phyloP scores from a whole-genome alignment of 2,888 invertebrate genomes.

The Megamerina dolium region DNA sequence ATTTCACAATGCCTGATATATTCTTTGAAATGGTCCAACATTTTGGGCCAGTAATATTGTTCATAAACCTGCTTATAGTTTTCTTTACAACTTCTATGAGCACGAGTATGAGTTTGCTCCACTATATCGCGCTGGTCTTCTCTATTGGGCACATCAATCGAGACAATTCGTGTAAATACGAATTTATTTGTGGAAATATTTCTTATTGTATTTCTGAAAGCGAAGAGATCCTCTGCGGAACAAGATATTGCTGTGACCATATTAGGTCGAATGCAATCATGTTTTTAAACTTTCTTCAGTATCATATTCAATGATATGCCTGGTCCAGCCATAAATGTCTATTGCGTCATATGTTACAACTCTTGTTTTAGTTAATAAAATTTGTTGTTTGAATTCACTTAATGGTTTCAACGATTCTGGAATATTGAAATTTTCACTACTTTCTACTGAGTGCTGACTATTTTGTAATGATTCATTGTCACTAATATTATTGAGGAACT shows the following conservation, averaged over 20 bases:
- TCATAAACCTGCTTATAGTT: constrained; percentile 6
- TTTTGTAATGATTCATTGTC: not conserved
- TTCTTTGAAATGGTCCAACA: constrained; percentile 12
- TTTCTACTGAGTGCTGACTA: constrained; percentile 2
- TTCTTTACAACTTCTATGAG: constrained; percentile 12
- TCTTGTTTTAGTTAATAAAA: not conserved
- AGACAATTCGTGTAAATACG: not conserved
- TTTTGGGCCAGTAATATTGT: constrained; percentile 5
- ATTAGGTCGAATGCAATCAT: not conserved
- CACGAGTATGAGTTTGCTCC: constrained; percentile 4
- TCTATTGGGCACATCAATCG: constrained; percentile 1
- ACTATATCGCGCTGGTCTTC: constrained; percentile 11
- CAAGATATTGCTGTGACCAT: constrained; percentile 1
- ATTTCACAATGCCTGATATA: constrained; percentile 12
- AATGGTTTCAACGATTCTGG: constrained; percentile 5
- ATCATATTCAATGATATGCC: constrained; percentile 6
- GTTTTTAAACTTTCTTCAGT: constrained; percentile 7
- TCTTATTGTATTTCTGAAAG: not conserved
- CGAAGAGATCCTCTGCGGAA: not conserved
- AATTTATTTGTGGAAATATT: not conserved
- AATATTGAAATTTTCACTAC: constrained; percentile 5
- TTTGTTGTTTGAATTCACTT: constrained; percentile 7
- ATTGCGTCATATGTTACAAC: constrained; percentile 1
- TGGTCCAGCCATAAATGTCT: constrained; percentile 1
- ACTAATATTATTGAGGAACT: constrained; percentile 3